phyloP scores from a whole-genome alignment of 2,113 vertebrate species.

The Cervus canadensis region DNA sequence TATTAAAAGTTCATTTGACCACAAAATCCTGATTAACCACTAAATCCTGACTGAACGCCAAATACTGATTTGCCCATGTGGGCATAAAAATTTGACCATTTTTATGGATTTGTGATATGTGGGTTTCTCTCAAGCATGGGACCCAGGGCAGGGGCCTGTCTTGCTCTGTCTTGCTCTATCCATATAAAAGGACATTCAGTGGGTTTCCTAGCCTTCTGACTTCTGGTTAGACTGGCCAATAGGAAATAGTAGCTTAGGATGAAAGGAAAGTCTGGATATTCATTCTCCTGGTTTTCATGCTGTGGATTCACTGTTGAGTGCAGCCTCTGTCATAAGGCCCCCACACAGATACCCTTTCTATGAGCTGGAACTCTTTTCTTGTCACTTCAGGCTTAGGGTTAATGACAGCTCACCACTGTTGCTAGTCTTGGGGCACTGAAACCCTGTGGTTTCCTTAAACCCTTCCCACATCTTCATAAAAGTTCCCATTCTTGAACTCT shows the following conservation, averaged over 20 bases:
- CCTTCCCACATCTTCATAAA: background rate
- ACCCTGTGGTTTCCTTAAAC: background rate
- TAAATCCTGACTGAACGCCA: background rate
- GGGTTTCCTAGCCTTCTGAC: background rate
- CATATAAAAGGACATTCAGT: background rate
- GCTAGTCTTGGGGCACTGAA: background rate
- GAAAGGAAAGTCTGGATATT: background rate
- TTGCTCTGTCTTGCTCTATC: background rate
- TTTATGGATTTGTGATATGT: background rate
- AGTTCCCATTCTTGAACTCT: background rate
- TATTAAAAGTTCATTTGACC: background rate
- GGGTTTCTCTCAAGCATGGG: background rate
- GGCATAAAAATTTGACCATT: background rate
- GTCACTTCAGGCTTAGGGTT: background rate
- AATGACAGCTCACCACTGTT: background rate
- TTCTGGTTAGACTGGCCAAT: background rate
- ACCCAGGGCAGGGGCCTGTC: background rate
- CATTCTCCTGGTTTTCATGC: background rate
- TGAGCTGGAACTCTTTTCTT: background rate
- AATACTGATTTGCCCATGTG: background rate
- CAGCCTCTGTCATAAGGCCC: background rate
- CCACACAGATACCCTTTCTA: background rate
- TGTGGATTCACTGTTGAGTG: background rate
- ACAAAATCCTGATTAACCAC: background rate
- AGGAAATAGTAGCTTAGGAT: background rate